These are phyloP conservation scores for Pegoplata infirma DNA, from an alignment of 2,888 invertebrate genomes.

Conservation along the genomic window DNA sequence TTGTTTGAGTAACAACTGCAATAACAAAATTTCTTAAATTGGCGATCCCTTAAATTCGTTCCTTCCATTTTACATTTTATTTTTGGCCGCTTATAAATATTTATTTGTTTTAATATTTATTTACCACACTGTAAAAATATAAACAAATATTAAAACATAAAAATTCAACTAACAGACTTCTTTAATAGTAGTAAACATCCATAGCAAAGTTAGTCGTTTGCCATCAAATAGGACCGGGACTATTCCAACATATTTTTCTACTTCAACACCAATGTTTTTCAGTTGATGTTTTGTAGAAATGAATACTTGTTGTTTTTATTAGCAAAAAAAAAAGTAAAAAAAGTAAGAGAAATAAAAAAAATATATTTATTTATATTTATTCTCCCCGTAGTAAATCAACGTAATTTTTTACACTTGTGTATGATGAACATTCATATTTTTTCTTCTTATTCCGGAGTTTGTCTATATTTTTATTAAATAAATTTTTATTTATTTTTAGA, in stretches of 20 bases:
- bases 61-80: no score
- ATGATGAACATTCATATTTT: background rate
- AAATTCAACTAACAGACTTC: background rate
- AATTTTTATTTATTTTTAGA: constrained; percentile 35
- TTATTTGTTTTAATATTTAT: no score
- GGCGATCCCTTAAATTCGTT: no score
- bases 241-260: background rate
- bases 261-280: background rate
- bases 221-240: background rate
- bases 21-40: no score
- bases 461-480: constrained; percentile 24
- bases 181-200: constrained; percentile 17
- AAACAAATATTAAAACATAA: background rate
- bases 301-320: constrained; percentile 9
- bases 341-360: background rate
- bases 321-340: background rate
- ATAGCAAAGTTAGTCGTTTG: constrained; percentile 5
- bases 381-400: constrained; percentile 28
- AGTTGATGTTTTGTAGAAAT: background rate
- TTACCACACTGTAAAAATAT: background rate
- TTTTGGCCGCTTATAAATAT: background rate
- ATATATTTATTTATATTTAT: no score
- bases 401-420: constrained; percentile 51
- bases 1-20: no score
- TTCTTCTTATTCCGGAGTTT: constrained; percentile 7